Conservation (phyloP, 1,140 invertebrate genomes). For the Berghia stephanieae region DNA sequence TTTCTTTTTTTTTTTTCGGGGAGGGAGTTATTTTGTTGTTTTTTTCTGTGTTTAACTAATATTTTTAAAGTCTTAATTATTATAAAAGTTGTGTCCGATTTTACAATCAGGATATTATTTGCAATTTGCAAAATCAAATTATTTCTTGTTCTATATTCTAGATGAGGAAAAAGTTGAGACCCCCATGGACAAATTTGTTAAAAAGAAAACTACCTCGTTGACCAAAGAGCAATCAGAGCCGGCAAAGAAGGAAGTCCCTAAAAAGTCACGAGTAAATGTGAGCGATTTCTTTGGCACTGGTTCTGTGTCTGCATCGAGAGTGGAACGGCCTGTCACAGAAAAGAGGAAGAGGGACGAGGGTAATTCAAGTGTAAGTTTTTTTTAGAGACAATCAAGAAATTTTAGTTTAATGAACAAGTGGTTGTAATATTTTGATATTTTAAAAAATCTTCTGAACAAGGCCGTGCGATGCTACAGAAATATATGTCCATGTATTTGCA, state of each 20-base stretch:
- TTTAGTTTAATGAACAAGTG: not conserved
- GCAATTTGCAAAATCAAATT: no score
- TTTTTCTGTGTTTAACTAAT: not conserved
- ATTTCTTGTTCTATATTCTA: conserved; percentile 23
- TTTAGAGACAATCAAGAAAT: not conserved
- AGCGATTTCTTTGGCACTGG: conserved; percentile 56
- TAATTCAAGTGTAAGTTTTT: not conserved
- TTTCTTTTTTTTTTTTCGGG: not conserved
- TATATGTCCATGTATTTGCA: not conserved
- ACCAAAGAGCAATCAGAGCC: conserved; percentile 36
- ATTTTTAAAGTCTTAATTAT: not conserved
- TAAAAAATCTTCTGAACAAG: not conserved
- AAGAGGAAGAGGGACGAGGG: conserved; percentile 33
- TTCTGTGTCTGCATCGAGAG: conserved; percentile 45
- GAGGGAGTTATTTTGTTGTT: not conserved
- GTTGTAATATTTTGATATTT: not conserved
- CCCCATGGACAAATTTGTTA: conserved; percentile 46
- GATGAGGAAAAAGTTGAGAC: conserved; percentile 46
- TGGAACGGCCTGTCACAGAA: conserved; percentile 40
- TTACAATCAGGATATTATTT: no score
- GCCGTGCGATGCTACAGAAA: not conserved
- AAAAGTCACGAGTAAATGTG: conserved; percentile 43
- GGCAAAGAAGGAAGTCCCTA: conserved; percentile 30
- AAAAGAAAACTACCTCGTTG: not conserved
- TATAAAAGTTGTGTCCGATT: not conserved